Conservation (phyloP, 2,888 invertebrate genomes). For the Choristoneura rosaceana region DNA sequence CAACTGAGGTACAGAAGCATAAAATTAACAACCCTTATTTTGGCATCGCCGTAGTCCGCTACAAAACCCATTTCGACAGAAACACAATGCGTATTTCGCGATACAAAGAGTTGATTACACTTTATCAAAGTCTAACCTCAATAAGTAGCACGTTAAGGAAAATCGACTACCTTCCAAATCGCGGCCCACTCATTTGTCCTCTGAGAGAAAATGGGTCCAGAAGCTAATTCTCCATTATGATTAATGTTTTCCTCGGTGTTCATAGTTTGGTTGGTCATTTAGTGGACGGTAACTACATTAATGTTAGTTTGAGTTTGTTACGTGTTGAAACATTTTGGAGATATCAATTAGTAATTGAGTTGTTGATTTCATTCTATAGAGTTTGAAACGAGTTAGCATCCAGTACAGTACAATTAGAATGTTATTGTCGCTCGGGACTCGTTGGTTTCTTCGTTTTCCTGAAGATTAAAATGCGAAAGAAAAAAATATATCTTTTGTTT, state of each 20-base stretch:
- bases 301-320: background rate
- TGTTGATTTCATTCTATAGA: too few species aligned
- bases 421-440: too few species aligned
- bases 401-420: too few species aligned
- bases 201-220: conserved; percentile 20
- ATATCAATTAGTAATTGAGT: background rate
- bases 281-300: background rate
- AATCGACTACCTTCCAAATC: conserved; percentile 16
- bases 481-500: too few species aligned
- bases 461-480: too few species aligned
- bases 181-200: conserved; percentile 31
- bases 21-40: too few species aligned
- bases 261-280: conserved; percentile 17
- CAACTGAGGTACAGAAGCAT: too few species aligned
- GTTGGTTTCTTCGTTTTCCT: too few species aligned
- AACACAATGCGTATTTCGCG: background rate
- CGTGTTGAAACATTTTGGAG: background rate
- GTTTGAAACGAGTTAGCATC: too few species aligned
- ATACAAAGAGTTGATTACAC: background rate
- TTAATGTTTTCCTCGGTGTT: conserved; percentile 20
- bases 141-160: conserved; percentile 17
- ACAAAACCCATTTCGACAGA: background rate
- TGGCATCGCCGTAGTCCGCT: too few species aligned
- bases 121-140: conserved; percentile 2
- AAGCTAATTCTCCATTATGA: conserved; percentile 39